Percentiles rank a stretch among this genome's conserved stretches.
phyloP scores from a whole-genome alignment of 2,888 invertebrate species.

The Acanthoscelides obtectus region DNA sequence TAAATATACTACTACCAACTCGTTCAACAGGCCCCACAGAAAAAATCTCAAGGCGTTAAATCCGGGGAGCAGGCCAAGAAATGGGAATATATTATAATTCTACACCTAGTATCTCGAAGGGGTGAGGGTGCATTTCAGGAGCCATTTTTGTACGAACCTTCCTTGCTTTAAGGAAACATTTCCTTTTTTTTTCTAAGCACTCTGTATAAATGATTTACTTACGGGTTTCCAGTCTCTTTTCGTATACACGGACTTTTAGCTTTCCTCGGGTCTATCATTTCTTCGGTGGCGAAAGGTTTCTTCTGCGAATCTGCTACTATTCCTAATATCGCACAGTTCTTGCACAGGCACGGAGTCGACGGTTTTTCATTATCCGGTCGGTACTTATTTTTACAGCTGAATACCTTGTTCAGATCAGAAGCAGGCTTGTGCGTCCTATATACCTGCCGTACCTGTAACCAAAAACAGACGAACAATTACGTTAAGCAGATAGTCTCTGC shows the following conservation, averaged over 20 bases:
- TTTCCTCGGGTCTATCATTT: conserved; percentile 17
- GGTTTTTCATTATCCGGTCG: conserved; percentile 25
- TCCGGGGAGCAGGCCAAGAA: too few species aligned
- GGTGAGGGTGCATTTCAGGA: too few species aligned
- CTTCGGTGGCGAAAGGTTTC: conserved; percentile 35
- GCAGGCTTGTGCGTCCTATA: conserved; percentile 36
- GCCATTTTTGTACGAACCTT: too few species aligned
- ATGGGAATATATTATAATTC: too few species aligned
- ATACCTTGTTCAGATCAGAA: conserved; percentile 31
- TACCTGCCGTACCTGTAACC: conserved; percentile 29
- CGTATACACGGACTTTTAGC: not conserved
- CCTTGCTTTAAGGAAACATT: too few species aligned
- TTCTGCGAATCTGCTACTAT: conserved; percentile 43
- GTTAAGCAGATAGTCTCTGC: too few species aligned
- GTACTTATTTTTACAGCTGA: conserved; percentile 34
- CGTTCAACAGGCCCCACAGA: too few species aligned
- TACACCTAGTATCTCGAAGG: too few species aligned
- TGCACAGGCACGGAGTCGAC: conserved; percentile 40
- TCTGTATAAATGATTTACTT: conserved; percentile 2
- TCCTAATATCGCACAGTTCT: conserved; percentile 43
- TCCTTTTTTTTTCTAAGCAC: conserved; percentile 1
- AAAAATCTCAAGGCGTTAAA: too few species aligned
- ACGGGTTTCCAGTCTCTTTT: not conserved
- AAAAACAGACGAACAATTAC: too few species aligned
- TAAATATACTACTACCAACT: too few species aligned